These are phyloP conservation scores for Eulemur coronatus DNA, from an alignment of 2,797 vertebrate species.

Conservation along the genomic window DNA sequence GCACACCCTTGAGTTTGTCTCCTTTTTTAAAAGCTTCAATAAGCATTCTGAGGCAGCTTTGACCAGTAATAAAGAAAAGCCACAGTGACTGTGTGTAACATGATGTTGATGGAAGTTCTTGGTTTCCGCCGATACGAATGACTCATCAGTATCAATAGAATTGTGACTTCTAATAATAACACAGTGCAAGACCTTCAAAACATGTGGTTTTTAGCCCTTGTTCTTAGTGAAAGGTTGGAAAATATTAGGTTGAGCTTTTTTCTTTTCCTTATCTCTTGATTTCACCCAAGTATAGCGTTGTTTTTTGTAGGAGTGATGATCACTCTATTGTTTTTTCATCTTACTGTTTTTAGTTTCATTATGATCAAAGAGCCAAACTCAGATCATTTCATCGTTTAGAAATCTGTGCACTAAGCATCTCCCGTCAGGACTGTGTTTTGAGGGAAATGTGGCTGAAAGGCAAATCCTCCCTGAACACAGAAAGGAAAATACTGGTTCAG, in stretches of 20 bases:
- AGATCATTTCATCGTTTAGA: slow-evolving; percentile 51
- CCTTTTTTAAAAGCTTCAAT: slow-evolving; percentile 64
- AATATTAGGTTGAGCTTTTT: slow-evolving; percentile 82
- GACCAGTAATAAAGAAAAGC: slow-evolving; percentile 85
- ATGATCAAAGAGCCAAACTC: slow-evolving; percentile 28
- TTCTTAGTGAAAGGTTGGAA: slow-evolving; percentile 89
- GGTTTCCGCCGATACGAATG: slow-evolving; percentile 88
- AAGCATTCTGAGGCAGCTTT: slow-evolving; percentile 61
- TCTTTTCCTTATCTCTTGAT: slow-evolving; percentile 68
- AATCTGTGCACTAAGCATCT: slow-evolving; percentile 52
- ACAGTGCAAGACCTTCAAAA: slow-evolving; percentile 86
- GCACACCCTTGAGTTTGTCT: not conserved
- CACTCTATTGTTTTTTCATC: not conserved
- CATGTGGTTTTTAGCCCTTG: slow-evolving; percentile 82
- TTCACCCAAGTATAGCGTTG: slow-evolving; percentile 67
- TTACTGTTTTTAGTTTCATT: slow-evolving; percentile 74
- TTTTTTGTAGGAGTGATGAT: slow-evolving; percentile 66
- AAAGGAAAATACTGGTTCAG: slow-evolving; percentile 60
- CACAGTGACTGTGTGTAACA: slow-evolving; percentile 75
- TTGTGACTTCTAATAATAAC: slow-evolving; percentile 90
- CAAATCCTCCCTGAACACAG: slow-evolving; percentile 59
- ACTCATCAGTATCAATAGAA: slow-evolving; percentile 90
- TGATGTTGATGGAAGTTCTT: slow-evolving; percentile 88
- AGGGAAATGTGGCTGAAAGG: slow-evolving; percentile 78
- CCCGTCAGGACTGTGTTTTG: not conserved